These are phyloP conservation scores for Matsumurasca onukii DNA, from an alignment of 1,140 invertebrate species.

Conservation along the genomic window DNA sequence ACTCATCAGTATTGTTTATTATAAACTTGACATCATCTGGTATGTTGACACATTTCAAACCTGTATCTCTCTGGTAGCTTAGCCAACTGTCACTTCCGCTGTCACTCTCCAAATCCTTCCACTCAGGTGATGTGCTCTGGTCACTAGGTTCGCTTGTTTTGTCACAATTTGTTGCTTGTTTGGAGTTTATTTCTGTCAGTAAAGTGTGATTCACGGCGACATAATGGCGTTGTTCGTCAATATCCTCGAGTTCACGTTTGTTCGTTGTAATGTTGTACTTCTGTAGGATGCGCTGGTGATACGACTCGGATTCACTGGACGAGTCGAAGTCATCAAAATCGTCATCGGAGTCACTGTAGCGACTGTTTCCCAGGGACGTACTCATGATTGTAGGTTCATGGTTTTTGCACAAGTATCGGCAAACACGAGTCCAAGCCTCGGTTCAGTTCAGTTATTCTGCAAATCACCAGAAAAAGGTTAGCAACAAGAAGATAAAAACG, in stretches of 20 bases:
- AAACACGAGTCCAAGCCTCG: too few relatives aligned
- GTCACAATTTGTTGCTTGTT: too few relatives aligned
- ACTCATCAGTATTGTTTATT: background rate
- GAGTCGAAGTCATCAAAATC: background rate
- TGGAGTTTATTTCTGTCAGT: background rate
- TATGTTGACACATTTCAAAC: too few relatives aligned
- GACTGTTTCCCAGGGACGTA: background rate
- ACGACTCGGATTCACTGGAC: background rate
- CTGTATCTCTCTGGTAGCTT: constrained; percentile 12
- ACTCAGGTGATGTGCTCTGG: background rate
- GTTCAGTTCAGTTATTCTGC: too few relatives aligned
- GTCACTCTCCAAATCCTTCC: background rate
- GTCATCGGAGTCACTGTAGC: background rate
- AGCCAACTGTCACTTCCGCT: constrained; percentile 9
- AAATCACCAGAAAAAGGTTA: too few relatives aligned
- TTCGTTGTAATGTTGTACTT: too few relatives aligned
- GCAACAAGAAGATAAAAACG: too few relatives aligned
- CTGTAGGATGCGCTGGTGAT: too few relatives aligned
- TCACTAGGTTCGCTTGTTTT: background rate
- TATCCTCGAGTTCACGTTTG: too few relatives aligned
- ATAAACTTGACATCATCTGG: too few relatives aligned
- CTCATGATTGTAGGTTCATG: too few relatives aligned
- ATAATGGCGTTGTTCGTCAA: background rate
- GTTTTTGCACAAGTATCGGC: too few relatives aligned
- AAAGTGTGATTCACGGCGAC: background rate